A percentile compares a stretch with the other conserved stretches of the same genome.
Evolutionary conservation across 2,113 vertebrate species (phyloP).

Genomic region (Rhinolophus sinicus): DNA sequence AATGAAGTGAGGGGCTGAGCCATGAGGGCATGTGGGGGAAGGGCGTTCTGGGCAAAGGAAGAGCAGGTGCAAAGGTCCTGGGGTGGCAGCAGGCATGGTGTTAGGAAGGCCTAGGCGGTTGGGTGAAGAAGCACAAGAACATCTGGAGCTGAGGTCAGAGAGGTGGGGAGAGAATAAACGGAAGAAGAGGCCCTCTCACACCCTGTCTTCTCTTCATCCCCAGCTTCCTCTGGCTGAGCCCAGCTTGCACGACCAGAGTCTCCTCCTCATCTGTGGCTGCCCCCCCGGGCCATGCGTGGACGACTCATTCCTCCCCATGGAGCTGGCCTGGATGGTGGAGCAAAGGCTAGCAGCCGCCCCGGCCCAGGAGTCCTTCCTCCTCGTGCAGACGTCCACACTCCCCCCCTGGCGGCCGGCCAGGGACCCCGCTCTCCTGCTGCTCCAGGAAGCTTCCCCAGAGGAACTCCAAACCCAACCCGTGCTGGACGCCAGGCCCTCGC

Average conservation of each 20-base stretch:
- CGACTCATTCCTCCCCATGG: accelerated
- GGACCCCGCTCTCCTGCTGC: constrained; percentile 1
- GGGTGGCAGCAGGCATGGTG: accelerated
- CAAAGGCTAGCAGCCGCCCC: accelerated
- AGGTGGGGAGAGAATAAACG: accelerated
- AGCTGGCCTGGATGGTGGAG: background rate
- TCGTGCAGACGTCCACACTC: background rate
- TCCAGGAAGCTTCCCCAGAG: background rate
- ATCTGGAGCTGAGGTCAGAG: accelerated
- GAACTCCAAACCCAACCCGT: constrained; percentile 8
- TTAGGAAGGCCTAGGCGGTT: accelerated
- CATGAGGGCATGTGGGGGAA: background rate
- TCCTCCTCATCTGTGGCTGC: constrained; percentile 19
- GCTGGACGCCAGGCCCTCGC: background rate
- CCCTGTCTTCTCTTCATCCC: background rate
- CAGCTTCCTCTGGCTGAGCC: constrained; percentile 60
- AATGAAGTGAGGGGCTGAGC: accelerated
- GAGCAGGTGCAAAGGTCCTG: background rate
- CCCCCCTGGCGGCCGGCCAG: background rate
- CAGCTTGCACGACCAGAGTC: background rate
- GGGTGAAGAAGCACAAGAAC: no score
- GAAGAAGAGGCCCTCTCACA: background rate
- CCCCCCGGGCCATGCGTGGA: background rate
- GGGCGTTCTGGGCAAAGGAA: background rate
- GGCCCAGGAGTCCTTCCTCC: background rate